phyloP scores from a whole-genome alignment of 2,113 vertebrate genomes.

The Hemicordylus capensis region DNA sequence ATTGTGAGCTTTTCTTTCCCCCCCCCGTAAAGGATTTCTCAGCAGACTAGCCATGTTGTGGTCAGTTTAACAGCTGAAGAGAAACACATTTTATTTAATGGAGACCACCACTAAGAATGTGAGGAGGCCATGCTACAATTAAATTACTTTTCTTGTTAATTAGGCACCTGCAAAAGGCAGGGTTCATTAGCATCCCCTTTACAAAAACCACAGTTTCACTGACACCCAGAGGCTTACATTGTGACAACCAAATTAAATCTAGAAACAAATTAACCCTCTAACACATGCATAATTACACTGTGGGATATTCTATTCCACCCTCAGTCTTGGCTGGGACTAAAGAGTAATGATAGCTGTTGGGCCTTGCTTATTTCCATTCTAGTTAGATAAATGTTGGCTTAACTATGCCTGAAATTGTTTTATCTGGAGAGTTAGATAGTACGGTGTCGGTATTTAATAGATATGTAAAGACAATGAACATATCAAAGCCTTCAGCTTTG shows the following conservation, averaged over 20 bases:
- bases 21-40: background rate
- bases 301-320: slow-evolving; percentile 8
- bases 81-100: background rate
- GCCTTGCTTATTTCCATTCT: slow-evolving; percentile 12
- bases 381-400: slow-evolving; percentile 11
- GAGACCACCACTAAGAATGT: background rate
- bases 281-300: slow-evolving; percentile 24
- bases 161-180: background rate
- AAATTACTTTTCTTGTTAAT: slow-evolving; percentile 13
- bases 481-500: background rate
- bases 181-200: slow-evolving; percentile 19
- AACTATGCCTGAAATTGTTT: slow-evolving; percentile 6
- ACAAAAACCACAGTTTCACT: slow-evolving; percentile 9
- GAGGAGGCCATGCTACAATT: background rate
- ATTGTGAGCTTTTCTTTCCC: background rate
- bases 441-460: slow-evolving; percentile 5
- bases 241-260: slow-evolving; percentile 22
- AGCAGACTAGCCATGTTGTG: background rate
- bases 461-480: background rate
- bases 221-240: slow-evolving; percentile 12
- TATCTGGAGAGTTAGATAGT: slow-evolving; percentile 1
- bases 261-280: slow-evolving; percentile 33
- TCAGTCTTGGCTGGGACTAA: slow-evolving; percentile 10
- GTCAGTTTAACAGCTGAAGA: background rate
- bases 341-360: slow-evolving; percentile 17